Conservation (phyloP, 2,113 vertebrate species). For the Raja brachyura region DNA sequence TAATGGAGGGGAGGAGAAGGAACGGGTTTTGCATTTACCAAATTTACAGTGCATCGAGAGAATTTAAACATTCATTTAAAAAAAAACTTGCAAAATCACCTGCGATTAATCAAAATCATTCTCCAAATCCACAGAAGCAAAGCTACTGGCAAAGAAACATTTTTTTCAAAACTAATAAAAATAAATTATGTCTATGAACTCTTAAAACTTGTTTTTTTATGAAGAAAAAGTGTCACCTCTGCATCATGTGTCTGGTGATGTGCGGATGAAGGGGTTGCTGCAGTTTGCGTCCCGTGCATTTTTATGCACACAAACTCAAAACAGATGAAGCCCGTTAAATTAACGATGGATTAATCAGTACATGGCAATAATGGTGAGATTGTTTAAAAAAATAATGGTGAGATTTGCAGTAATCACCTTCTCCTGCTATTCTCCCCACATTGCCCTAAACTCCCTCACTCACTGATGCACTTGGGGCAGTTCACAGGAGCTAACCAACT, state of each 20-base stretch:
- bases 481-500: no score
- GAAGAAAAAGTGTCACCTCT: no score
- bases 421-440: no score
- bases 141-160: not conserved
- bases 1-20: no score
- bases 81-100: slow-evolving; percentile 38
- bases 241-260: not conserved
- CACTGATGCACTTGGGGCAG: no score
- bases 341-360: not conserved
- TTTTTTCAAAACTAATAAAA: not conserved
- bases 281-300: not conserved
- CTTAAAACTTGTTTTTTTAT: not conserved
- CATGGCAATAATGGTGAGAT: no score
- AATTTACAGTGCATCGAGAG: slow-evolving; percentile 28
- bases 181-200: not conserved
- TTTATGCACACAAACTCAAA: not conserved
- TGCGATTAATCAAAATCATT: slow-evolving; percentile 4
- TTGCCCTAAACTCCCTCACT: no score
- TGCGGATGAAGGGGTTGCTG: not conserved
- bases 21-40: not conserved
- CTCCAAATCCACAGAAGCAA: not conserved
- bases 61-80: slow-evolving; percentile 30
- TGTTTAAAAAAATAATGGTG: no score
- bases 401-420: no score
- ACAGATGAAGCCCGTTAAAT: no score